Evolutionary conservation across 2,113 vertebrate genomes (phyloP).

Genomic region (Cyanoderma ruficeps): DNA sequence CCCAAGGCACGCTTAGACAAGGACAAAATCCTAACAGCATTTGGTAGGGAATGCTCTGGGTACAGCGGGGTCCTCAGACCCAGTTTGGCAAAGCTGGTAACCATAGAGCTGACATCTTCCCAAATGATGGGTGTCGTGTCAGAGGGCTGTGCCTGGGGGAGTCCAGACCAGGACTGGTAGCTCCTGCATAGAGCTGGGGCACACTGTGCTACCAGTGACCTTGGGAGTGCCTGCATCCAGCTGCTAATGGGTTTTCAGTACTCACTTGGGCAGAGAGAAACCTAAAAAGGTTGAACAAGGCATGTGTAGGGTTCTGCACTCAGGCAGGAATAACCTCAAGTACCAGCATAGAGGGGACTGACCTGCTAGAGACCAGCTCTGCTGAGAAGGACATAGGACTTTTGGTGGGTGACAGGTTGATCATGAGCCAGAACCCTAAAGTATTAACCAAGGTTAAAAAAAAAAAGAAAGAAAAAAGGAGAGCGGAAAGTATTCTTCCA

Average conservation of each 20-base stretch:
- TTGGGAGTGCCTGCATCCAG: not conserved
- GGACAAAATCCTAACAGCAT: not conserved
- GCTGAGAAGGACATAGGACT: not conserved
- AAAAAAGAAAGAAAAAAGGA: not conserved
- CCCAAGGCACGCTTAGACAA: not conserved
- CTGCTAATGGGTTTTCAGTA: fast-evolving
- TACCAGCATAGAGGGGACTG: not conserved
- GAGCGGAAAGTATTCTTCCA: not conserved
- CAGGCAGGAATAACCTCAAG: not conserved
- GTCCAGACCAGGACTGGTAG: not conserved
- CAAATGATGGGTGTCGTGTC: not conserved
- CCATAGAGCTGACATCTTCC: not conserved
- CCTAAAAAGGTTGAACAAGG: no score
- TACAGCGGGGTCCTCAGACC: not conserved
- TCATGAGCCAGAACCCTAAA: not conserved
- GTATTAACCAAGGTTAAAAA: not conserved
- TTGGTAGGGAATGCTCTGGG: not conserved
- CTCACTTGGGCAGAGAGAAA: not conserved
- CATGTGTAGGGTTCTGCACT: not conserved
- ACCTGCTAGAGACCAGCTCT: not conserved
- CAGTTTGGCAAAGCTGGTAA: not conserved
- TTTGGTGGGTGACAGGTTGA: not conserved
- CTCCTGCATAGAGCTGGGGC: not conserved
- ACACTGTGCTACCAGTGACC: not conserved
- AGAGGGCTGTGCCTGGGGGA: not conserved